Conservation (phyloP, 2,797 vertebrate genomes). For the Huso huso region DNA sequence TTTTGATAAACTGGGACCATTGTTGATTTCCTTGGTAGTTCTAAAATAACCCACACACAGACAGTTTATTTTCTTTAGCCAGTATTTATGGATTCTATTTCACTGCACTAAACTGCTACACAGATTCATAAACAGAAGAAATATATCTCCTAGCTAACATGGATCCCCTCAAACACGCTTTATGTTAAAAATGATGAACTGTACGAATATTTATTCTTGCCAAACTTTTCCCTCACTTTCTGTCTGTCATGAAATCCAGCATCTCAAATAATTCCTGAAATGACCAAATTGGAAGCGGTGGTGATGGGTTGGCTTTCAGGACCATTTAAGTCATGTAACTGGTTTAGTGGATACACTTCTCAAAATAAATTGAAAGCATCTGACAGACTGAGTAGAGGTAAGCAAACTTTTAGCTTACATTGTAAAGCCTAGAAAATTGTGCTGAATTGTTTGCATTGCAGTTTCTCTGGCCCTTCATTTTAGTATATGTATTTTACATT, state of each 20-base stretch:
- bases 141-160: too few relatives aligned
- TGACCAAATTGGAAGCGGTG: not conserved
- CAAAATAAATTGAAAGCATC: not conserved
- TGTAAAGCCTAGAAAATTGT: not conserved
- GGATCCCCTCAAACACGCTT: not conserved
- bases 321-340: not conserved
- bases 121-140: not conserved
- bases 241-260: not conserved
- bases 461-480: not conserved
- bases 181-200: not conserved
- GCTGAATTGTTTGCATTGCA: not conserved
- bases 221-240: not conserved
- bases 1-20: too few relatives aligned
- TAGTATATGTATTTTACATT: not conserved
- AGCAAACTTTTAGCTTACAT: not conserved
- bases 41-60: too few relatives aligned
- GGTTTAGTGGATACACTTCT: not conserved
- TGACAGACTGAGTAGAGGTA: not conserved
- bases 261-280: conserved; percentile 1
- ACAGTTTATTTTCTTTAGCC: too few relatives aligned
- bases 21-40: too few relatives aligned
- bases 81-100: too few relatives aligned
- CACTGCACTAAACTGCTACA: not conserved
- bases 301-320: not conserved
- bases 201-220: not conserved